Base-by-base conservation (phyloP, 2,888 invertebrate genomes). In the Drosophila ustulata region DNA sequence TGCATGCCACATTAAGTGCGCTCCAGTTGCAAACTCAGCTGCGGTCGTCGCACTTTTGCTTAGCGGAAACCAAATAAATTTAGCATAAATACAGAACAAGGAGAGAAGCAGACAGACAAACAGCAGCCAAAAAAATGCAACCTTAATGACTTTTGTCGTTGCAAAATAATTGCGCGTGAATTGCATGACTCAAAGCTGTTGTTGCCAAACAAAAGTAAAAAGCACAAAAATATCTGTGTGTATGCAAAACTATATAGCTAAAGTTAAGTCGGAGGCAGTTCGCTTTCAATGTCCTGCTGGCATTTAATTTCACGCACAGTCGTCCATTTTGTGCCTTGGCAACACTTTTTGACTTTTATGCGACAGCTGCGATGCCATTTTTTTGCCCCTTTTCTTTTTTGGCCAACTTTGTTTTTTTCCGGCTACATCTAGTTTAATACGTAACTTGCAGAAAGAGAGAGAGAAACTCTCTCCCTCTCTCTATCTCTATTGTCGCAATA, bases 261-360 rank as follows among this genome's bases (percentile, higher is more conserved):
- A 47, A 51, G 57, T 63, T 66, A 47, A 51, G 57, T 65, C 67
- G 63, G 62, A 67, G 56, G 64, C 75, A 53, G 66, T 58, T 78
- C 52, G 82, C 63, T 78, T 84, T 80, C 82, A 79, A 82, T 82
- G 86, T 86, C 84, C 80, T 80, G 86, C 86, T 85, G 86, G 82
- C 84, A 86, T 85, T 85, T 86, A 85, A 85, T 85, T 85, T 85
- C 84, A 85, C 84, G 84, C 82, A 86, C 82, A 86, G 86, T 84
- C 80, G 86, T 85, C 79, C 78, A 86, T 82, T 85, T 85, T 84
- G 71, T 86, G 82, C 84, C 79, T 84, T 84, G 82, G 82, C 82
- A 84, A 86, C 86, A 85, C 84, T 85, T 85, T 85, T 79, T 83
- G 82, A 82, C 85, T 82, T 81, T 82, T 83, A 83, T 83, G 76